A percentile compares a stretch with the other conserved stretches of the same genome.
Conservation (phyloP, 1,140 invertebrate species). For the Zophobas atratus region DNA sequence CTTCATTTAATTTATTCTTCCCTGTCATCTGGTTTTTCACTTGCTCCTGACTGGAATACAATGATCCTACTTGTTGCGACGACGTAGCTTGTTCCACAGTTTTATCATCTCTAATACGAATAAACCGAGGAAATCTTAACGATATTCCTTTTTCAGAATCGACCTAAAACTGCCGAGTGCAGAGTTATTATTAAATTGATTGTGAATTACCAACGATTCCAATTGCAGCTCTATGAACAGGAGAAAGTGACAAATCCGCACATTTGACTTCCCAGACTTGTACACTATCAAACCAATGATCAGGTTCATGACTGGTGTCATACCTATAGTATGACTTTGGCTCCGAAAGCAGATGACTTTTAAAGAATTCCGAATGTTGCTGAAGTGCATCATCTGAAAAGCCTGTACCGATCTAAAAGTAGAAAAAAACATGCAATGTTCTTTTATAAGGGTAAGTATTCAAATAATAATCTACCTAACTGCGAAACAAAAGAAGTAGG, state of each 20-base stretch:
- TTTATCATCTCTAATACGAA: constrained; percentile 96
- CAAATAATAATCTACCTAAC: too few relatives aligned
- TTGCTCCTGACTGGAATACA: constrained; percentile 93
- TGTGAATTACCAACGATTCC: constrained; percentile 80
- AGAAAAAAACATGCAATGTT: constrained; percentile 33
- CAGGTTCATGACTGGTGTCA: constrained; percentile 84
- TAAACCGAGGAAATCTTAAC: constrained; percentile 95
- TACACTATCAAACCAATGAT: constrained; percentile 95
- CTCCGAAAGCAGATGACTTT: constrained; percentile 81
- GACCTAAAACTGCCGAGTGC: constrained; percentile 70
- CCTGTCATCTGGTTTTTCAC: constrained; percentile 82
- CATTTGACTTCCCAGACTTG: constrained; percentile 99
- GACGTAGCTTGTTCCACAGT: constrained; percentile 92
- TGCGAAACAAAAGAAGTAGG: too few relatives aligned
- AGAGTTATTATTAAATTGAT: constrained; percentile 14
- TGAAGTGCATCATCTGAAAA: constrained; percentile 95
- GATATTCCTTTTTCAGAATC: constrained; percentile 96
- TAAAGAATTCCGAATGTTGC: constrained; percentile 84
- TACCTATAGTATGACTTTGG: constrained; percentile 92
- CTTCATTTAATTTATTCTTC: constrained; percentile 71
- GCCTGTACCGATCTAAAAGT: constrained; percentile 93
- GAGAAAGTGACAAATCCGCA: constrained; percentile 97
- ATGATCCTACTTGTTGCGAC: constrained; percentile 86
- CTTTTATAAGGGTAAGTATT: too few relatives aligned
- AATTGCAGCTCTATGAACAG: constrained; percentile 91